These are phyloP conservation scores for Eupithecia abbreviata DNA, from an alignment of 2,888 invertebrate genomes.

Conservation along the genomic window DNA sequence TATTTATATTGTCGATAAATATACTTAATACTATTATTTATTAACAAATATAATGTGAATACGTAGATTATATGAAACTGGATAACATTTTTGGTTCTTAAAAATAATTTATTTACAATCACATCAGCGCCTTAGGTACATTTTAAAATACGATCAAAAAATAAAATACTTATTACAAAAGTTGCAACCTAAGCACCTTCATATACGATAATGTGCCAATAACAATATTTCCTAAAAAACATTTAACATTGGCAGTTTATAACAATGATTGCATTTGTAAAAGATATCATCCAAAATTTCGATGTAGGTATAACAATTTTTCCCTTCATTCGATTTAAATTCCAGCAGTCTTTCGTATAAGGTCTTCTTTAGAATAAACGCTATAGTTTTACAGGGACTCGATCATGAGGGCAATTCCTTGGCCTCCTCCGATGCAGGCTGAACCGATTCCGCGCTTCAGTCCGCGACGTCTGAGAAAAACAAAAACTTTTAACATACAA, in stretches of 20 bases:
- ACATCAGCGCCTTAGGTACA: neutral
- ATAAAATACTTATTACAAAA: neutral
- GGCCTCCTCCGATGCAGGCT: slow-evolving; percentile 99
- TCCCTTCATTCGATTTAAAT: neutral
- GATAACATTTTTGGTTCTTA: neutral
- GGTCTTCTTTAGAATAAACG: neutral
- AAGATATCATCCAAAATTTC: neutral
- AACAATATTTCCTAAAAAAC: neutral
- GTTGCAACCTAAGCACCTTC: neutral
- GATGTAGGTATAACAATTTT: neutral
- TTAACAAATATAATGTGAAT: slow-evolving; percentile 1
- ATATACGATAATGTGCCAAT: neutral
- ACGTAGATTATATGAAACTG: neutral
- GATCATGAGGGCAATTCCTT: slow-evolving; percentile 96
- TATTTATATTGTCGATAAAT: neutral
- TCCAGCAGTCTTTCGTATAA: neutral
- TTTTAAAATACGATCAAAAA: slow-evolving; percentile 1
- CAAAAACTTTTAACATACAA: neutral
- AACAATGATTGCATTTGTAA: neutral
- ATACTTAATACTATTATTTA: neutral
- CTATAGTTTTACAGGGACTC: slow-evolving; percentile 86
- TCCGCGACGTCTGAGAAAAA: slow-evolving; percentile 88
- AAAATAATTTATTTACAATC: slow-evolving; percentile 1
- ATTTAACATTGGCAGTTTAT: neutral
- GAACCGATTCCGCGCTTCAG: slow-evolving; percentile 95